Conservation (phyloP, 1,140 invertebrate species). For the Drosophila teissieri region DNA sequence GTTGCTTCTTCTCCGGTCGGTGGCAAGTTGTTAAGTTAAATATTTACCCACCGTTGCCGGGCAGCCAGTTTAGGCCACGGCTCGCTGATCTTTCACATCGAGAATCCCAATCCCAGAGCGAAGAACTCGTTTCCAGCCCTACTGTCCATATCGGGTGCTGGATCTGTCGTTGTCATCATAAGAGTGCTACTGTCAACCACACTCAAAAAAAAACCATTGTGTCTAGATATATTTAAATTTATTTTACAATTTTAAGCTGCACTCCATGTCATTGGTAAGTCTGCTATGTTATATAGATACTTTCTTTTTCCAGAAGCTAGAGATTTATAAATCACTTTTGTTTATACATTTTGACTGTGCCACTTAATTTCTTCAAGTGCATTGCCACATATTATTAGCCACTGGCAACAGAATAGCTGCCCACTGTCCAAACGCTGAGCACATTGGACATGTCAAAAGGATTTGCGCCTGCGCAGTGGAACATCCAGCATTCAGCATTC, state of each 20-base stretch:
- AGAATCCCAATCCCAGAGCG: conserved; percentile 10
- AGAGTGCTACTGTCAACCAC: conserved; percentile 35
- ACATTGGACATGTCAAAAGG: conserved; percentile 65
- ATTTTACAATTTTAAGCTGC: no score
- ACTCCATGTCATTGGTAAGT: no score
- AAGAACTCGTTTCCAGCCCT: conserved; percentile 58
- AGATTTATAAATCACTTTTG: no score
- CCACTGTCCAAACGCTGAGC: conserved; percentile 18
- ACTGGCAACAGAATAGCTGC: conserved; percentile 17
- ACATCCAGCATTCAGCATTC: conserved; percentile 7
- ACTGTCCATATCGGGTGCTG: conserved; percentile 68
- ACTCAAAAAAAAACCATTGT: conserved; percentile 8
- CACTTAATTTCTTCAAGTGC: conserved; percentile 7
- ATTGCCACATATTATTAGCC: conserved; percentile 46
- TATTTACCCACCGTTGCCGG: conserved; percentile 63
- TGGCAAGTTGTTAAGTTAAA: conserved; percentile 78
- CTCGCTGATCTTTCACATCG: conserved; percentile 39
- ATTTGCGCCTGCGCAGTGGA: conserved; percentile 47
- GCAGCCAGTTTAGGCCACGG: conserved; percentile 33
- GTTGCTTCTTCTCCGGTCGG: conserved; percentile 51
- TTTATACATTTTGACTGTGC: no score
- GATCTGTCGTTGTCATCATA: conserved; percentile 58
- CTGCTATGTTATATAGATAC: no score
- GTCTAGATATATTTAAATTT: background rate
- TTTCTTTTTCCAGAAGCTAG: no score